These are phyloP conservation scores for Leucoraja erinaceus DNA, from an alignment of 2,113 vertebrate species.

Conservation along the genomic window DNA sequence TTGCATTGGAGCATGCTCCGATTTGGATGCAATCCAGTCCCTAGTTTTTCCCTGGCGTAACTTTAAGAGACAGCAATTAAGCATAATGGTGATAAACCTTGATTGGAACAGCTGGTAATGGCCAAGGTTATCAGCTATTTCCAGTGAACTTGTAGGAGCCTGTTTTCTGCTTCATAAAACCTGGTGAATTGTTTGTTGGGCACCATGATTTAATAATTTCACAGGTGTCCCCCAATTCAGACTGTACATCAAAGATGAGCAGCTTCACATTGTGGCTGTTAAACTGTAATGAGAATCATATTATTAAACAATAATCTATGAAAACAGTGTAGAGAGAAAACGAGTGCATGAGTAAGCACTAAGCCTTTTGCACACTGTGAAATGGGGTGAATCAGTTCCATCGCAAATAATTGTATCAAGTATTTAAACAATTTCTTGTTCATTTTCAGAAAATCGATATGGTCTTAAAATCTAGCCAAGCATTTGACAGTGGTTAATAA, in stretches of 20 bases:
- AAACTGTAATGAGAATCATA: not conserved
- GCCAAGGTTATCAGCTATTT: constrained; percentile 12
- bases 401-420: not conserved
- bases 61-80: not conserved
- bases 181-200: constrained; percentile 4
- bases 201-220: not conserved
- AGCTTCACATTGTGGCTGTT: not conserved
- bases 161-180: constrained; percentile 24
- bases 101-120: not conserved
- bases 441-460: not conserved
- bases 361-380: not conserved
- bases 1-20: too few relatives aligned
- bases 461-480: not conserved
- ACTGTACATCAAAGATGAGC: not conserved
- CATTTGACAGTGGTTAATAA: not conserved
- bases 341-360: not conserved
- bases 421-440: not conserved
- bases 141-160: constrained; percentile 7
- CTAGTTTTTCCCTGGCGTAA: not conserved
- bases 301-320: not conserved
- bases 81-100: not conserved
- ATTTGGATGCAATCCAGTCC: not conserved
- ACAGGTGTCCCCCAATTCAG: not conserved
- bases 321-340: not conserved
- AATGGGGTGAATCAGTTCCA: not conserved